These are phyloP conservation scores for Drosophila pandora DNA, from an alignment of 1,140 invertebrate species.

Conservation along the genomic window DNA sequence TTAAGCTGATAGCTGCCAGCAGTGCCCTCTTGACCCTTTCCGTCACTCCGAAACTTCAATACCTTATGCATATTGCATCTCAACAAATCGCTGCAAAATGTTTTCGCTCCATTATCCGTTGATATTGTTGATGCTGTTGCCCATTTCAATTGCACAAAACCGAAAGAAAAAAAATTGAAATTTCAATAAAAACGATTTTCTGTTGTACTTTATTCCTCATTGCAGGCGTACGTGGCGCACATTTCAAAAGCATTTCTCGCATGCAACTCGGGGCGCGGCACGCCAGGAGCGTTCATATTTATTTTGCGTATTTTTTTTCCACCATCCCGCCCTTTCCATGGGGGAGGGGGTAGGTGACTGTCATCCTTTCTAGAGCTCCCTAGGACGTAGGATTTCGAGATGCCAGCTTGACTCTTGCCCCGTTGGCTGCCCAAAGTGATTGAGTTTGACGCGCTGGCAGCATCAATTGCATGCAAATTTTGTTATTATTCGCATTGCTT, in stretches of 20 bases:
- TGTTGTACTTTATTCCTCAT: constrained; percentile 51
- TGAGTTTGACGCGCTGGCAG: constrained; percentile 65
- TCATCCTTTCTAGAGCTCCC: background rate
- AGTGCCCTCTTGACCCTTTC: constrained; percentile 8
- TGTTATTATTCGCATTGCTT: constrained; percentile 57
- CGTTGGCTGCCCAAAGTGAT: constrained; percentile 51
- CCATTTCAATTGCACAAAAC: constrained; percentile 27
- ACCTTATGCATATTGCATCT: constrained; percentile 39
- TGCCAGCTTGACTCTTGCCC: background rate
- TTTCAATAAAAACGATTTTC: constrained; percentile 45
- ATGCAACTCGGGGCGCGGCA: constrained; percentile 48
- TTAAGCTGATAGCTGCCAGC: too few species aligned
- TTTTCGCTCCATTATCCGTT: constrained; percentile 58
- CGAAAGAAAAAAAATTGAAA: background rate
- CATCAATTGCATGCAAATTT: constrained; percentile 77
- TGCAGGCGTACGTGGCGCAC: constrained; percentile 68
- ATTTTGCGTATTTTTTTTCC: constrained; percentile 11
- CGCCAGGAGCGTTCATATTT: constrained; percentile 19
- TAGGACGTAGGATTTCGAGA: background rate
- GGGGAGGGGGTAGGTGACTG: background rate
- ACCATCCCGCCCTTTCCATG: background rate
- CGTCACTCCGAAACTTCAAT: constrained; percentile 14
- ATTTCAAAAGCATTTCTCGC: constrained; percentile 75
- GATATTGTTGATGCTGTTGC: constrained; percentile 27
- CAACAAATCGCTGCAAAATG: constrained; percentile 72